Percentiles rank a stretch among this genome's conserved stretches.
phyloP scores from a whole-genome alignment of 2,888 invertebrate genomes.

The Polyommatus iphigenia region DNA sequence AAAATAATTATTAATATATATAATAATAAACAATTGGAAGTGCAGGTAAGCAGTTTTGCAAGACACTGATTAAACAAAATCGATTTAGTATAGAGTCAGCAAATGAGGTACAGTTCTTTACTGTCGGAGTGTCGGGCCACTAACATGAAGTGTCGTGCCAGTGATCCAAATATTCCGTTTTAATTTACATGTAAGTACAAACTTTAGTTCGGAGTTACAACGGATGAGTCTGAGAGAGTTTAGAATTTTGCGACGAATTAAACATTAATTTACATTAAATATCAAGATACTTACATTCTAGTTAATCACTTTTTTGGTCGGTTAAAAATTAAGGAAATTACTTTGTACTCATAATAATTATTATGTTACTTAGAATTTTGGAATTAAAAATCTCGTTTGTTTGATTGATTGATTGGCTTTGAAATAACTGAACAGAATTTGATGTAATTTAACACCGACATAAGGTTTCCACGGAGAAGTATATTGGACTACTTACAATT shows the following conservation, averaged over 20 bases:
- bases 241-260: neutral
- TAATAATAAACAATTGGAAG: constrained; percentile 37
- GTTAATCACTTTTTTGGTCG: too few species aligned
- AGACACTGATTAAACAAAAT: constrained; percentile 38
- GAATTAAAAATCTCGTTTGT: too few species aligned
- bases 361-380: too few species aligned
- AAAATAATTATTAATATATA: constrained; percentile 15
- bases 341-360: too few species aligned
- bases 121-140: constrained; percentile 31
- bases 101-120: constrained; percentile 36
- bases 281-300: too few species aligned
- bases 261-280: too few species aligned
- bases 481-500: too few species aligned
- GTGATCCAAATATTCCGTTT: neutral
- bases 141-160: neutral
- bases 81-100: constrained; percentile 38
- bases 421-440: too few species aligned
- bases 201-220: neutral
- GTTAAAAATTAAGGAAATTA: too few species aligned
- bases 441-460: too few species aligned
- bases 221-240: neutral
- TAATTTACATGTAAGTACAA: constrained; percentile 12
- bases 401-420: too few species aligned
- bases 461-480: too few species aligned
- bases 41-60: constrained; percentile 38